Conservation (phyloP, 2,797 vertebrate genomes). For the Enteromius afrohamiltoni region DNA sequence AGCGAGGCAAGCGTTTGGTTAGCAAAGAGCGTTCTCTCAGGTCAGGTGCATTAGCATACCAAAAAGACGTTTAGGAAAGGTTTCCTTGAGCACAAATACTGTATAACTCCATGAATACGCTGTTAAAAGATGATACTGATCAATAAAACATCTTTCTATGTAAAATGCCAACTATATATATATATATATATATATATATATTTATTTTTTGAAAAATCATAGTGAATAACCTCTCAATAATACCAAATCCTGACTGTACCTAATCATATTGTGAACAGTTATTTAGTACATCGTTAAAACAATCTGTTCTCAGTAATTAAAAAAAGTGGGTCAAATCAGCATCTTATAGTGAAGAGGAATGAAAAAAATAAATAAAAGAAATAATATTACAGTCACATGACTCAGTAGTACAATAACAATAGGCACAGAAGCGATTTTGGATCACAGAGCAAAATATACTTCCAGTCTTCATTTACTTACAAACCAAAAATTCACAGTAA, state of each 20-base stretch:
- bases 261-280: conserved; percentile 52
- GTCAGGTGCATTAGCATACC: neutral
- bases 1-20: neutral
- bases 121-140: conserved; percentile 44
- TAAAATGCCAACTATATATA: conserved; percentile 17
- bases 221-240: conserved; percentile 7
- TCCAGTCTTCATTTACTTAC: conserved; percentile 56
- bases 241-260: conserved; percentile 55
- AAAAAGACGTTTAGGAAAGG: conserved; percentile 8
- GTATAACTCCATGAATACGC: conserved; percentile 12
- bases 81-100: conserved; percentile 27
- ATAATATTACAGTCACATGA: conserved; percentile 66
- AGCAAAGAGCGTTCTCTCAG: conserved; percentile 15
- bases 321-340: conserved; percentile 68
- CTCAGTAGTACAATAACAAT: conserved; percentile 78
- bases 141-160: conserved; percentile 62
- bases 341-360: conserved; percentile 61
- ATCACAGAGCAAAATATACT: conserved; percentile 56
- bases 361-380: conserved; percentile 70
- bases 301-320: conserved; percentile 58
- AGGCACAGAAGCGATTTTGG: conserved; percentile 64
- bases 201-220: neutral
- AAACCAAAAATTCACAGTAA: conserved; percentile 58
- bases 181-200: conserved; percentile 16
- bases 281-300: conserved; percentile 63